phyloP scores from a whole-genome alignment of 2,797 vertebrate genomes.

The Pelobates cultripes region DNA sequence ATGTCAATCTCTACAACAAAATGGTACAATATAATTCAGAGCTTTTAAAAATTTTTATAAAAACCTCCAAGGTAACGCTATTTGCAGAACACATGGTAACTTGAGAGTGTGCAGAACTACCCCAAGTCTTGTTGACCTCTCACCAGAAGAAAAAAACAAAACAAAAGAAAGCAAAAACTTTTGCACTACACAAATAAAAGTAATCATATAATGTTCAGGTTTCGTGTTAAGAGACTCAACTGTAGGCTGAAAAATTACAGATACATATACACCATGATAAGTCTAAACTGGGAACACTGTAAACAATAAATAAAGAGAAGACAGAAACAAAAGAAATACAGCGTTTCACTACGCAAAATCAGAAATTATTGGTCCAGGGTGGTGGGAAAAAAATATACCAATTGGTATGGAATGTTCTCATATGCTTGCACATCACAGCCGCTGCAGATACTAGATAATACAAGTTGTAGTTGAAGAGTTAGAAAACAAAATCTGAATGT shows the following conservation, averaged over 20 bases:
- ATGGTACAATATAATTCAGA: too few species aligned
- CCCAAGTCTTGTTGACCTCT: too few species aligned
- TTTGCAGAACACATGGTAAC: too few species aligned
- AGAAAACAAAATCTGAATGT: not conserved
- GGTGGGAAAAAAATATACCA: not conserved
- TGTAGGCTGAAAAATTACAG: not conserved
- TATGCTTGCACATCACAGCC: not conserved
- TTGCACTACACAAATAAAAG: too few species aligned
- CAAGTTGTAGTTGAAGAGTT: not conserved
- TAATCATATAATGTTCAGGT: too few species aligned
- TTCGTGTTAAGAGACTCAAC: not conserved
- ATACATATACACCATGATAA: not conserved
- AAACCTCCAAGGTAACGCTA: too few species aligned
- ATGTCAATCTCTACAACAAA: too few species aligned
- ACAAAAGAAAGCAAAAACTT: too few species aligned
- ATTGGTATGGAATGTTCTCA: not conserved
- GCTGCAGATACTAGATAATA: not conserved
- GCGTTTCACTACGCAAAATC: not conserved
- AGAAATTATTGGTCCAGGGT: not conserved
- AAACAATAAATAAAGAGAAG: constrained; percentile 3
- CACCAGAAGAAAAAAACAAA: too few species aligned
- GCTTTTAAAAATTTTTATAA: too few species aligned
- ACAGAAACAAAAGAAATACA: not conserved
- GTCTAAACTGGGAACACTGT: not conserved
- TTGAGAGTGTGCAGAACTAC: too few species aligned